A percentile compares a stretch with the other conserved stretches of the same genome.
phyloP scores from a whole-genome alignment of 2,888 invertebrate genomes.

The Tipula unca region DNA sequence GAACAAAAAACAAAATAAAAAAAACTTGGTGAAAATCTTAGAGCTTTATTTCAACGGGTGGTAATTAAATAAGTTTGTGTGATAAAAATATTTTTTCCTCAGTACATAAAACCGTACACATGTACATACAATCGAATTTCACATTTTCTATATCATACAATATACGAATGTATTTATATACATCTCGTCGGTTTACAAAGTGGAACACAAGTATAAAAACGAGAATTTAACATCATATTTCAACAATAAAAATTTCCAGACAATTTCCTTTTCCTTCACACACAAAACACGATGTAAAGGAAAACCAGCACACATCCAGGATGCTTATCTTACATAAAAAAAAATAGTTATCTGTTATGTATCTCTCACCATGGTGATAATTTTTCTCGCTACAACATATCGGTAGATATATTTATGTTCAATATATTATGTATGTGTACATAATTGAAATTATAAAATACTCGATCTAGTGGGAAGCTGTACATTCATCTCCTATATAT shows the following conservation, averaged over 20 bases:
- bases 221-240: background rate
- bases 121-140: background rate
- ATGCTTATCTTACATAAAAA: background rate
- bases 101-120: background rate
- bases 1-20: background rate
- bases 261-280: background rate
- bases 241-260: background rate
- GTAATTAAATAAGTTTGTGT: background rate
- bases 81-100: background rate
- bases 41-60: background rate
- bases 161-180: background rate
- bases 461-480: background rate
- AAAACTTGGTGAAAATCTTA: background rate
- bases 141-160: background rate
- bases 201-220: background rate
- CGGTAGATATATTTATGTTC: background rate
- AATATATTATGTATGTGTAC: background rate
- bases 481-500: background rate
- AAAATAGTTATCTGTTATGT: background rate
- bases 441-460: background rate
- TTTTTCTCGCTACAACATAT: background rate
- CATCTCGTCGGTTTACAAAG: background rate
- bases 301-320: background rate
- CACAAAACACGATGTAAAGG: background rate
- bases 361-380: background rate